Evolutionary conservation across 35 echinoderm and acorn worm genomes (phyloP).

Genomic region (Strongylocentrotus purpuratus): DNA sequence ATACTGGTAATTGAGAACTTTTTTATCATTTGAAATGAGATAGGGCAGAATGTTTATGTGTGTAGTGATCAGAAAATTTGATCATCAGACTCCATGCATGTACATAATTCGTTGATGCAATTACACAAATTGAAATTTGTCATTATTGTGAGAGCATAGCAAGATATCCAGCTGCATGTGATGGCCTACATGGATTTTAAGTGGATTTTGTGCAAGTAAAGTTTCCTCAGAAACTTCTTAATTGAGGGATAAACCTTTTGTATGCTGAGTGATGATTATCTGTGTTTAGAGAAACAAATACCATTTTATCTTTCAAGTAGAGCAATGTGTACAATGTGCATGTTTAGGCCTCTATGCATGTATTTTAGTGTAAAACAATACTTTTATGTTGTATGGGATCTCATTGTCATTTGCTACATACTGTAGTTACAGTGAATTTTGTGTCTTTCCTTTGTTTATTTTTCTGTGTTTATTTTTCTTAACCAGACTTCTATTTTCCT

Average conservation of each 20-base stretch:
- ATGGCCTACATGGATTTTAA: background rate
- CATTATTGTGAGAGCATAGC: background rate
- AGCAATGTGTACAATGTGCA: background rate
- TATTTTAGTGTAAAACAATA: no score
- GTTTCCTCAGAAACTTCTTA: background rate
- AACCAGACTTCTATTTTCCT: no score
- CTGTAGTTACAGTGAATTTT: no score
- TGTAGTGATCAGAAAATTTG: background rate
- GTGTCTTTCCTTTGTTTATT: no score
- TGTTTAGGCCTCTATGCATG: background rate
- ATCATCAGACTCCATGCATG: background rate
- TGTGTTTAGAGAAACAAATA: background rate
- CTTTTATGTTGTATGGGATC: no score
- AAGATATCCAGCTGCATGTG: background rate
- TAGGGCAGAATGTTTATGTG: background rate
- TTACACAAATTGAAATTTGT: background rate
- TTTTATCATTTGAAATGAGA: background rate
- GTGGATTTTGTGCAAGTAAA: slow-evolving; percentile 10
- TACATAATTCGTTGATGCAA: background rate
- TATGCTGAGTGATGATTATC: no score
- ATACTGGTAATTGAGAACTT: background rate
- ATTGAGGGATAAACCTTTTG: no score
- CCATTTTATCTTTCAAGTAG: background rate
- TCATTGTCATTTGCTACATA: no score
- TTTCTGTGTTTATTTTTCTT: no score